These are phyloP conservation scores for Antheraea pernyi DNA, from an alignment of 1,140 invertebrate species.

Conservation along the genomic window DNA sequence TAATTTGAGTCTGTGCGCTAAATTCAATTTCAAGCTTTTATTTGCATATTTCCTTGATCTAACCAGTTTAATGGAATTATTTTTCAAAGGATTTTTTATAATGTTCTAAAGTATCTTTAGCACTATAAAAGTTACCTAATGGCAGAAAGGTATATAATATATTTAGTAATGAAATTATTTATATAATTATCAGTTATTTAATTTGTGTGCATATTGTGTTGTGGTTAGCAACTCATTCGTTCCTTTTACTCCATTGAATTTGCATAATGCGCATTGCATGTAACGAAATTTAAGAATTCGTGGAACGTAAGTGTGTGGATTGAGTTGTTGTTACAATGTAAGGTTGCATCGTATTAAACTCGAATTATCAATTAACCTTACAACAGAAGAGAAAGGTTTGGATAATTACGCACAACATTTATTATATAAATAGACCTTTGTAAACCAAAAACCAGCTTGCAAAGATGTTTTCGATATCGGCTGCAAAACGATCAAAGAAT, in stretches of 20 bases:
- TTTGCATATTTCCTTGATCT: constrained; percentile 33
- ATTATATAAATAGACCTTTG: too few relatives aligned
- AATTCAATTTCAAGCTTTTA: constrained; percentile 33
- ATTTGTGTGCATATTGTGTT: constrained; percentile 6
- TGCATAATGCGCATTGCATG: constrained; percentile 2
- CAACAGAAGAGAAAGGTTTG: too few relatives aligned
- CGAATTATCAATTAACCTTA: too few relatives aligned
- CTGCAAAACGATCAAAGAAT: too few relatives aligned
- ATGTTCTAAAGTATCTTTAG: not conserved
- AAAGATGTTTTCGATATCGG: too few relatives aligned
- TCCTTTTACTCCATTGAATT: not conserved
- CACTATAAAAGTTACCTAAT: not conserved
- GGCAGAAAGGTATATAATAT: not conserved
- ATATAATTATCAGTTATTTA: too few relatives aligned
- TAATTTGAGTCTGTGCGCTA: constrained; percentile 36
- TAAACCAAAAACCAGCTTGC: too few relatives aligned
- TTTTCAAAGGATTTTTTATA: not conserved
- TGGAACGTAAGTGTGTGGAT: not conserved
- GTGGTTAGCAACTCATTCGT: not conserved
- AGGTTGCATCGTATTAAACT: not conserved
- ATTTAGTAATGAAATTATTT: not conserved
- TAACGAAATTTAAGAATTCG: not conserved
- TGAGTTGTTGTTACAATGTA: not conserved
- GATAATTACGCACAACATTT: too few relatives aligned
- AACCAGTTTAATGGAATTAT: not conserved